Evolutionary conservation across 2,888 invertebrate genomes (phyloP), one percentile per base, ranked within the genome.

Genomic region (Ophraella communa): DNA sequence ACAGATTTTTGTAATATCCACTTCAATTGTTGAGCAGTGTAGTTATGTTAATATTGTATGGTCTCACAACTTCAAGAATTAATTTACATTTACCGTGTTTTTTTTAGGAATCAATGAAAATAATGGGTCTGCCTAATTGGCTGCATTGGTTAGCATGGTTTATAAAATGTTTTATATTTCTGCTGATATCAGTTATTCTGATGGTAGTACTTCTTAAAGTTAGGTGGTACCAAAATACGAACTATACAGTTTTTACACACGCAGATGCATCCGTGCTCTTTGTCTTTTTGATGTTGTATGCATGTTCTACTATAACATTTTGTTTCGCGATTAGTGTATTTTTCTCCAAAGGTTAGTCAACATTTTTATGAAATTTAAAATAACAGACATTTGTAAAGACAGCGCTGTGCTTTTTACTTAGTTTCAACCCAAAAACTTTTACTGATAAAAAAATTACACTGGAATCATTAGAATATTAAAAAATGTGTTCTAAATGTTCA

Each of bases 121-220:
- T 95, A 78, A 94, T 95, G 94, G 95, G 95, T 1, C 82, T 95
- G 1, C 87, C 88, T 3, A 90, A 89, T 70, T 93, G 92, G 91
- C 79, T 94, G 52, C 93, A 95, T 77, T 94, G 95, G 94, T 80
- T 85, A 0, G 93, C 93, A 0, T 94, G 94, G 93, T 94, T 93
- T 80, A 82, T 88, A 51, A 92, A 92, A 78, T 88, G 89, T 66
- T 87, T 92, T 72, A 71, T 89, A 7, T 89, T 89, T 79, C 82
- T 92, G 83, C 87, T 0, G 17, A 59, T 59, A 1, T 71, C 85
- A 14, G 71, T 89, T 0, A 85, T 89, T 17, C 14, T 59, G n/a
- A 33, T 59, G 42, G 82, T 86, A 1, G 66, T 86, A 0, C 74
- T 89, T 51, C 71, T 89, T 51, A 89, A 77, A 69, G 67, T 78